Conservation (phyloP, 1,140 invertebrate genomes). For the Homarus americanus region DNA sequence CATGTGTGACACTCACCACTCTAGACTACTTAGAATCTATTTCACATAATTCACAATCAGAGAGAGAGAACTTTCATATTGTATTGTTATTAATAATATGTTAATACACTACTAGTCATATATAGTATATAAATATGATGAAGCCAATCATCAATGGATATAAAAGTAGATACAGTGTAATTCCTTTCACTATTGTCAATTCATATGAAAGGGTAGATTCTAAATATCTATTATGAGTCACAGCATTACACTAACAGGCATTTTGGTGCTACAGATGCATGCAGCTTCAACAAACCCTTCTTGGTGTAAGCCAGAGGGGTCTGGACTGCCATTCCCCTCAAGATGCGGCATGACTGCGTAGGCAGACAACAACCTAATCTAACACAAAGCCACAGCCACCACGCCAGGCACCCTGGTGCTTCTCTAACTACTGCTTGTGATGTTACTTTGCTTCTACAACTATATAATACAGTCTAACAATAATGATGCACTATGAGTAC, state of each 20-base stretch:
- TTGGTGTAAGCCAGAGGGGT: conserved; percentile 61
- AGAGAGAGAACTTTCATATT: background rate
- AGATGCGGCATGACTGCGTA: conserved; percentile 54
- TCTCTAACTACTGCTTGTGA: conserved; percentile 24
- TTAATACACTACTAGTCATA: too few species aligned
- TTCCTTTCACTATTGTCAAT: conserved; percentile 17
- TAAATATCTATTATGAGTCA: conserved; percentile 38
- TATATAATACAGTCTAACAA: background rate
- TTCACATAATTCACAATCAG: background rate
- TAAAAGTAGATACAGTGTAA: background rate
- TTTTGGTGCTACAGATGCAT: conserved; percentile 48
- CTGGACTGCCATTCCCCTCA: conserved; percentile 33
- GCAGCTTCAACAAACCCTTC: conserved; percentile 62
- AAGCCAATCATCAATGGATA: background rate
- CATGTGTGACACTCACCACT: background rate
- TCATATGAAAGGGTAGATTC: conserved; percentile 31
- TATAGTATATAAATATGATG: background rate
- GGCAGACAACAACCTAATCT: conserved; percentile 66
- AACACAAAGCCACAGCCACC: conserved; percentile 65
- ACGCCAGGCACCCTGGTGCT: conserved; percentile 49
- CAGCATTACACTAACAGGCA: conserved; percentile 43
- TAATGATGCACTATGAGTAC: background rate
- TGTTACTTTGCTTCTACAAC: conserved; percentile 36
- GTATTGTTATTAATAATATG: background rate
- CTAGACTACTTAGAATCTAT: conserved; percentile 46